A percentile compares a stretch with the other conserved stretches of the same genome.
Conservation (phyloP, 1,140 invertebrate species). For the Medauroidea extradentata region DNA sequence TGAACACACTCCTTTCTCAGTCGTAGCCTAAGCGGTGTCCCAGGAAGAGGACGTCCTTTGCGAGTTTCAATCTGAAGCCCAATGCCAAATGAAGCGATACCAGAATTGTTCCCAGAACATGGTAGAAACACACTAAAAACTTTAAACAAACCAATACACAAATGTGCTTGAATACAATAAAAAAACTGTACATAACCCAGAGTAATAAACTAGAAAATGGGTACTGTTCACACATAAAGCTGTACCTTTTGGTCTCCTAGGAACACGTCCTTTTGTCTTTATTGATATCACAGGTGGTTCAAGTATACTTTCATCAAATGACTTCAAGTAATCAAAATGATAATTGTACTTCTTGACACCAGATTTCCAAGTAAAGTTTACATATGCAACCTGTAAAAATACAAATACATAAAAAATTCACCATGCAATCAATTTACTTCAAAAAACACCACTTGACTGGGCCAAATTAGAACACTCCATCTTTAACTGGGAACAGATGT, state of each 20-base stretch:
- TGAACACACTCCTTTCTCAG: constrained; percentile 92
- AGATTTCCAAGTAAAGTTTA: constrained; percentile 91
- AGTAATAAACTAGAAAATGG: background rate
- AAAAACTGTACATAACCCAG: background rate
- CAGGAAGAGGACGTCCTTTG: constrained; percentile 70
- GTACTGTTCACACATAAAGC: background rate
- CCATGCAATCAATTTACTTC: too few relatives aligned
- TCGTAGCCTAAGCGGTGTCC: constrained; percentile 83
- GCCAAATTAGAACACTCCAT: too few relatives aligned
- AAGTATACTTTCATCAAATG: constrained; percentile 76
- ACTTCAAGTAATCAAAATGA: constrained; percentile 78
- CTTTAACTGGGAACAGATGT: too few relatives aligned
- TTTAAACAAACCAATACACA: constrained; percentile 42
- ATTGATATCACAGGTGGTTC: constrained; percentile 83
- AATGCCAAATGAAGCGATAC: constrained; percentile 83
- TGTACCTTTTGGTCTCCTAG: constrained; percentile 73
- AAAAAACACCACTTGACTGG: too few relatives aligned
- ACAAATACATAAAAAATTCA: background rate
- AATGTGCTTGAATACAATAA: background rate
- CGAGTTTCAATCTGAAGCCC: constrained; percentile 78
- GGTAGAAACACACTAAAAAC: constrained; percentile 89
- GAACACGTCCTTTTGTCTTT: constrained; percentile 75
- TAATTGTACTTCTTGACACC: constrained; percentile 82
- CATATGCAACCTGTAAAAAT: constrained; percentile 52
- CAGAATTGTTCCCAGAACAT: constrained; percentile 83